These are phyloP conservation scores for Muscicapa striata DNA, from an alignment of 2,797 vertebrate species.

Conservation along the genomic window DNA sequence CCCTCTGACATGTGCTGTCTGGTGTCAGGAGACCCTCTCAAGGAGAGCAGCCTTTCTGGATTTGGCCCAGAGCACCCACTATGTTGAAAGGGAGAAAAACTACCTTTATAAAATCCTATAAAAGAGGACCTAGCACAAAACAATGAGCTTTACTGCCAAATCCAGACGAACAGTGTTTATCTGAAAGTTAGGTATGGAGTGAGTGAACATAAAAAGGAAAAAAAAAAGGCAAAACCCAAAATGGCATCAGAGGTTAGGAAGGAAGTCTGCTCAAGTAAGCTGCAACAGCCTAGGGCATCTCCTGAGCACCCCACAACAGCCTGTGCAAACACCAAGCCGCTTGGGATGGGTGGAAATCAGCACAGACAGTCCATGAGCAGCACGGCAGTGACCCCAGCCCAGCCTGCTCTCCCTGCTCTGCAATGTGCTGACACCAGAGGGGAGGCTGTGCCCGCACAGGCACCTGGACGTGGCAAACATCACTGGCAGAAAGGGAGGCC, in stretches of 20 bases:
- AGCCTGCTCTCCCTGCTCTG: not conserved
- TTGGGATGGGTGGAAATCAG: not conserved
- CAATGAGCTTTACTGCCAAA: not conserved
- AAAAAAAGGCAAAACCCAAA: not conserved
- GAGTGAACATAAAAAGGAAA: not conserved
- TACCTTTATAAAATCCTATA: not conserved
- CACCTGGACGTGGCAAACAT: constrained; percentile 26
- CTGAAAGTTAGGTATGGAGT: not conserved
- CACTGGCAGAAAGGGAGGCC: constrained; percentile 33
- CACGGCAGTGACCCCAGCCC: not conserved
- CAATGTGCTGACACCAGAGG: not conserved
- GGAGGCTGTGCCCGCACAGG: not conserved
- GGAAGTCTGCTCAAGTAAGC: not conserved
- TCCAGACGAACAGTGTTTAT: not conserved
- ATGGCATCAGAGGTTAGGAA: not conserved
- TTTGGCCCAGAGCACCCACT: not conserved
- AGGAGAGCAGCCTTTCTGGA: not conserved
- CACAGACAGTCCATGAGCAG: not conserved
- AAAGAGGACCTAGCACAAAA: not conserved
- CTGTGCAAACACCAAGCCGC: not conserved
- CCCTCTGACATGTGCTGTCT: not conserved
- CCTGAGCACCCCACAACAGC: not conserved
- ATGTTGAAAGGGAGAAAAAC: not conserved
- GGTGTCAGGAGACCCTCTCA: not conserved
- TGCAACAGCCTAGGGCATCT: not conserved